Conservation (phyloP, 2,797 vertebrate genomes). For the Sebastes nivosus region DNA sequence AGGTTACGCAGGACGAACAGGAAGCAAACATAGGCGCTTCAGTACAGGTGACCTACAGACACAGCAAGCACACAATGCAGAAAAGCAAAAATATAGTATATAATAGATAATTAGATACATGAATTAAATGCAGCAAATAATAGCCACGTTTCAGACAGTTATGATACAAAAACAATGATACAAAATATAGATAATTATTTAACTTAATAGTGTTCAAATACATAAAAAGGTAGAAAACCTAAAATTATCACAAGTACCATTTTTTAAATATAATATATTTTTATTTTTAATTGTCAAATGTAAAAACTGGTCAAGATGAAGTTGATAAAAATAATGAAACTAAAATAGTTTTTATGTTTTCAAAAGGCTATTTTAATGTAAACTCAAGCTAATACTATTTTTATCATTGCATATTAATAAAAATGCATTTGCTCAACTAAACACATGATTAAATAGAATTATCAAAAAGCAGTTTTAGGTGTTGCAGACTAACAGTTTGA, state of each 20-base stretch:
- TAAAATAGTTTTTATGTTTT: neutral
- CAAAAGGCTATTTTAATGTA: neutral
- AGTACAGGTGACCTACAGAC: neutral
- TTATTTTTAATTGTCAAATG: neutral
- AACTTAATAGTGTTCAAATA: neutral
- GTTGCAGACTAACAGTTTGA: neutral
- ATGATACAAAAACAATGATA: neutral
- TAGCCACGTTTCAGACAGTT: neutral
- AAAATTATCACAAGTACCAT: neutral
- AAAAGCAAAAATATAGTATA: neutral
- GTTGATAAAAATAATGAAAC: neutral
- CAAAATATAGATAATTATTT: neutral
- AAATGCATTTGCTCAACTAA: neutral
- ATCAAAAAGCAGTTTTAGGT: neutral
- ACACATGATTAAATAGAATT: neutral
- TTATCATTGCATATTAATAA: neutral
- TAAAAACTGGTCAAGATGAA: too few species aligned
- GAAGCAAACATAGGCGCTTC: neutral
- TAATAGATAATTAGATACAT: neutral
- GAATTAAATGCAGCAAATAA: neutral
- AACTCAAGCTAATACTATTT: neutral
- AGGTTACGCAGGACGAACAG: constrained; percentile 12
- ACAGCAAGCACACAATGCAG: neutral
- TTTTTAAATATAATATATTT: neutral
- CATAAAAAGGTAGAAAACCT: neutral